Evolutionary conservation across 1,140 invertebrate genomes (phyloP).

Genomic region (Listronotus oregonensis): DNA sequence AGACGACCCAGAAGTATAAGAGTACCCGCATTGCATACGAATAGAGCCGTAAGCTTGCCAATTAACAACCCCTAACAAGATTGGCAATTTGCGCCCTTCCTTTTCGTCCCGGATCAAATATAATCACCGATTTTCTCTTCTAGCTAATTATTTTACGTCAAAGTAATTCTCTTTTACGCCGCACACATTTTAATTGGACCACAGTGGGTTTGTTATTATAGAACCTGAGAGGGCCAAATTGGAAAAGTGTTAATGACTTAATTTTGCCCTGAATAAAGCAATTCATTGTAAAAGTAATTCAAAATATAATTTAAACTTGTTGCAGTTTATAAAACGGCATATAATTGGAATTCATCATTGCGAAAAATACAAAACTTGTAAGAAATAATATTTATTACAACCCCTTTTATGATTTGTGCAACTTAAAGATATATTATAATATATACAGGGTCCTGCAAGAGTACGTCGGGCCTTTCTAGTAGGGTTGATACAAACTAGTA

Average conservation of each 20-base stretch:
- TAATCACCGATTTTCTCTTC: slow-evolving; percentile 53
- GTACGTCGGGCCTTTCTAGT: too few relatives aligned
- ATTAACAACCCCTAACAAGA: slow-evolving; percentile 55
- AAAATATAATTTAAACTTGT: slow-evolving; percentile 28
- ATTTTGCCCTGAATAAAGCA: slow-evolving; percentile 21
- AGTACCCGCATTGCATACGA: slow-evolving; percentile 50
- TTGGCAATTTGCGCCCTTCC: slow-evolving; percentile 52
- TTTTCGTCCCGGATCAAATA: slow-evolving; percentile 51
- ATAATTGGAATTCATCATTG: too few relatives aligned
- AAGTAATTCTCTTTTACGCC: slow-evolving; percentile 47
- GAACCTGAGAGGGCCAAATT: slow-evolving; percentile 33
- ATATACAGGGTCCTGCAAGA: too few relatives aligned
- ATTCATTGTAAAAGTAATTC: slow-evolving; percentile 21
- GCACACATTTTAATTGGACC: slow-evolving; percentile 51
- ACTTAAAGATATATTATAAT: too few relatives aligned
- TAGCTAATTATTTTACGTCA: slow-evolving; percentile 54
- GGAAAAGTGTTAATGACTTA: slow-evolving; percentile 39
- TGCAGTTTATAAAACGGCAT: too few relatives aligned
- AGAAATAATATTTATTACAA: too few relatives aligned
- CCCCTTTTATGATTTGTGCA: too few relatives aligned
- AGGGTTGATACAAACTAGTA: too few relatives aligned
- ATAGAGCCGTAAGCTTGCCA: slow-evolving; percentile 50
- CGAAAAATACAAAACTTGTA: too few relatives aligned
- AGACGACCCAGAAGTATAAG: slow-evolving; percentile 25
- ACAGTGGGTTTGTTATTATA: slow-evolving; percentile 34